A percentile compares a stretch with the other conserved stretches of the same genome.
Evolutionary conservation across 2,113 vertebrate genomes (phyloP).

Genomic region (Shinisaurus crocodilurus): DNA sequence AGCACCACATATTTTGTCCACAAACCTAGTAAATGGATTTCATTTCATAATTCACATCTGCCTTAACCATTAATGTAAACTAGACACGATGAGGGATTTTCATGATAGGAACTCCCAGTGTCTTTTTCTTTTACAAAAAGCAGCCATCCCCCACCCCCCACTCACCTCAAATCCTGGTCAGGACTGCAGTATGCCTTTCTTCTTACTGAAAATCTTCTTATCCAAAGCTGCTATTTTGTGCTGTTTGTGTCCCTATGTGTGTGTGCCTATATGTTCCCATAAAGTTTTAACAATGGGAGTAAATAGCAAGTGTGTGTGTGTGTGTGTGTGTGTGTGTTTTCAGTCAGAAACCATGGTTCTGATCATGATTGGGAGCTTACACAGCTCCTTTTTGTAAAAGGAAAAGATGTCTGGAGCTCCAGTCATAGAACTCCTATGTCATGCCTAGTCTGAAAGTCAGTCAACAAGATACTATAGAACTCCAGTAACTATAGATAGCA

Average conservation of each 20-base stretch:
- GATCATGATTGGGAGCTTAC: neutral
- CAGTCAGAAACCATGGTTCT: neutral
- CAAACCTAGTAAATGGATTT: neutral
- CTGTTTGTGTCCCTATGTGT: neutral
- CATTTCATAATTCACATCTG: conserved; percentile 38
- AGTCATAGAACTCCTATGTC: neutral
- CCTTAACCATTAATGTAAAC: conserved; percentile 21
- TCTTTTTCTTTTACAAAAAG: neutral
- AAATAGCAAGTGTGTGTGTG: neutral
- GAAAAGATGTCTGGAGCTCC: neutral
- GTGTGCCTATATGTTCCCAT: neutral
- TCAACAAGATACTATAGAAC: conserved; percentile 5
- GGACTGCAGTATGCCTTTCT: neutral
- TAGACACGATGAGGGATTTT: neutral
- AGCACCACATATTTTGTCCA: conserved; percentile 8
- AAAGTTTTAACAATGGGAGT: neutral
- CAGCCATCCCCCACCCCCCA: no score
- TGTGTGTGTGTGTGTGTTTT: neutral
- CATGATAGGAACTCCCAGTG: neutral
- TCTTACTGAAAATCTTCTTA: neutral
- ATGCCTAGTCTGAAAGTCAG: neutral
- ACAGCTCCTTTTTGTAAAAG: neutral
- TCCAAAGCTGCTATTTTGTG: neutral
- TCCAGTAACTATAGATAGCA: conserved; percentile 25
- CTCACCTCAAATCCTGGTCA: neutral